Evolutionary conservation across 2,888 invertebrate genomes (phyloP).

Genomic region (Pheosia gnoma): DNA sequence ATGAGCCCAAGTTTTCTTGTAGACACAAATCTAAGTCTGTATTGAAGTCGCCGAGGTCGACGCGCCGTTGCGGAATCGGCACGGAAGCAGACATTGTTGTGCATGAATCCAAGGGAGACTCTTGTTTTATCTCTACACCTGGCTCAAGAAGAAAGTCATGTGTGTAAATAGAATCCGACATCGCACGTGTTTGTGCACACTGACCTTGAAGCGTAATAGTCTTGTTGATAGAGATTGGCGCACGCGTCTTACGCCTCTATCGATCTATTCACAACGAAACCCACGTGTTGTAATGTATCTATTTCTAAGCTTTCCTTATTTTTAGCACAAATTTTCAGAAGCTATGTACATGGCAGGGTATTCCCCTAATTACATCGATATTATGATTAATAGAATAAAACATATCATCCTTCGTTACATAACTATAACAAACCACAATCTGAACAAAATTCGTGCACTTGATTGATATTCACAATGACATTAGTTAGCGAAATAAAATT

Average conservation of each 20-base stretch:
- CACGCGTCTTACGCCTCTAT: conserved; percentile 78
- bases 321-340: no score
- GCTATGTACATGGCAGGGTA: no score
- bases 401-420: conserved; percentile 70
- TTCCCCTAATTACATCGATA: background rate
- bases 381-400: conserved; percentile 10
- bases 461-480: conserved; percentile 79
- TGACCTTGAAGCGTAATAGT: conserved; percentile 81
- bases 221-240: conserved; percentile 79
- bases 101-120: conserved; percentile 78
- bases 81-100: conserved; percentile 83
- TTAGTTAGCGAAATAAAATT: conserved; percentile 62
- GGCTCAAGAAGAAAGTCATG: conserved; percentile 86
- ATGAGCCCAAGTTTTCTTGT: conserved; percentile 72
- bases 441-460: conserved; percentile 61
- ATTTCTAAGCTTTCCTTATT: background rate
- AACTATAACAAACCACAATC: conserved; percentile 66
- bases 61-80: conserved; percentile 85
- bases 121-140: conserved; percentile 86
- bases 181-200: conserved; percentile 81
- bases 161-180: conserved; percentile 86
- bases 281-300: conserved; percentile 70
- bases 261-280: conserved; percentile 73
- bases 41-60: conserved; percentile 78
- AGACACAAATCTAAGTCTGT: conserved; percentile 83